Evolutionary conservation across 2,888 invertebrate species (phyloP).

Genomic region (Caenorhabditis japonica): DNA sequence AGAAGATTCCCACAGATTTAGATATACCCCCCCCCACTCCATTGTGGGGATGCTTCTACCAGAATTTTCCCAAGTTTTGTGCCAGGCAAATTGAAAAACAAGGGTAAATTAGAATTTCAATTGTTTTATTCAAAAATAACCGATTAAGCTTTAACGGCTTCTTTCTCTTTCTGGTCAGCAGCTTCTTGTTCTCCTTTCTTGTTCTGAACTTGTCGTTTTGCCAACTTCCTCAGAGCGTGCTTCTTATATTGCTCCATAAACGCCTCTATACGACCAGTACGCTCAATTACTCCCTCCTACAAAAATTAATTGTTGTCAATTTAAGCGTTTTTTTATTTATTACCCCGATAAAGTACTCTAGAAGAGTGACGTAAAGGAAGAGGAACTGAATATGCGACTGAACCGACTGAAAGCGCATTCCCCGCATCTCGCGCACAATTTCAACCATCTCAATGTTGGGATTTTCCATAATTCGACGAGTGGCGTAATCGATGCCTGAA

Average conservation of each 20-base stretch:
- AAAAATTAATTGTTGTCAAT: neutral
- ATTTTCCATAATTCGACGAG: slow-evolving; percentile 45
- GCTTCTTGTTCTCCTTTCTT: neutral
- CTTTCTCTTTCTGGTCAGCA: slow-evolving; percentile 7
- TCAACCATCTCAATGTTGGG: slow-evolving; percentile 51
- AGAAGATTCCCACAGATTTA: too few species aligned
- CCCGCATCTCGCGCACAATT: slow-evolving; percentile 57
- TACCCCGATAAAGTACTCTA: slow-evolving; percentile 56
- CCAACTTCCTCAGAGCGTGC: slow-evolving; percentile 50
- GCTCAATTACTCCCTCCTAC: slow-evolving; percentile 48
- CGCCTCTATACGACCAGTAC: slow-evolving; percentile 23
- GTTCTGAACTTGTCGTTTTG: slow-evolving; percentile 42
- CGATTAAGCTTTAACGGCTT: neutral
- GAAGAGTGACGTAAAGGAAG: slow-evolving; percentile 55
- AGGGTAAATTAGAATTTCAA: too few species aligned
- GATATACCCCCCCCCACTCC: too few species aligned
- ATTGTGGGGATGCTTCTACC: too few species aligned
- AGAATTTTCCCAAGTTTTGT: too few species aligned
- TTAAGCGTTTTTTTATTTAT: neutral
- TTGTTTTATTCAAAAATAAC: too few species aligned
- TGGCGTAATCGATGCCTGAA: slow-evolving; percentile 58
- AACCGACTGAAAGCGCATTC: slow-evolving; percentile 53
- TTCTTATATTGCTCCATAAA: slow-evolving; percentile 52
- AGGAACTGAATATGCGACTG: slow-evolving; percentile 61
- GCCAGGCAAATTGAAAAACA: too few species aligned